Evolutionary conservation across 2,797 vertebrate genomes (phyloP), one percentile per base, ranked within the genome.

Genomic region (Erpetoichthys calabaricus): DNA sequence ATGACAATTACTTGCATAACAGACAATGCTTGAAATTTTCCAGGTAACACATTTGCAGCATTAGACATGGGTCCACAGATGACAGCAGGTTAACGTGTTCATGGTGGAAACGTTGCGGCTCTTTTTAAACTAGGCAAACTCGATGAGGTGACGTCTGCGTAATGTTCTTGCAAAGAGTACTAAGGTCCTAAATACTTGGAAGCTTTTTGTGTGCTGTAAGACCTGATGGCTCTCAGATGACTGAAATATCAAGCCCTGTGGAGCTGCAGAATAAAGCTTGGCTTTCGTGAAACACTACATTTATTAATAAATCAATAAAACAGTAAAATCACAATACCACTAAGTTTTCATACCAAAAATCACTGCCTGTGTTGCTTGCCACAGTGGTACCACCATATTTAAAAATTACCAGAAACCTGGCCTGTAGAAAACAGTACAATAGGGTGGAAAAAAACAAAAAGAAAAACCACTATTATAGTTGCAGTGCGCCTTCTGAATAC

Each of bases 1-100:
- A 85, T 89, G 86, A 89, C 87, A 79, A 79, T 80, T 87, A 89
- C 84, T 89, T 82, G 83, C 90, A 88, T 84, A 84, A 89, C 87
- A 83, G 84, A 86, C 79, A 89, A 86, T 76, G 81, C 80, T 86
- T 75, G 65, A 83, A 80, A 71, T 81, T 85, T 84, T 82, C 83
- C 85, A 87, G 90, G 80, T 79, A 69, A 83, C 75, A 75, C 75
- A 79, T 83, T 77, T 70, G 76, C 81, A 89, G 90, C 88, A 80
- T 84, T 80, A 84, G 79, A 81, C 80, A 78, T 75, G 72, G 65
- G 84, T 90, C 85, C 86, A 91, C 80, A 88, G 78, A 86, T 73
- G 72, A 70, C 65, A 58, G 50, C 43, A 45, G 42, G 50, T 45
- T 71, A 65, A 73, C 80, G 78, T 73, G 63, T 75, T 75, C 82